Conservation (phyloP, 1,140 invertebrate genomes). For the Drosophila albomicans region DNA sequence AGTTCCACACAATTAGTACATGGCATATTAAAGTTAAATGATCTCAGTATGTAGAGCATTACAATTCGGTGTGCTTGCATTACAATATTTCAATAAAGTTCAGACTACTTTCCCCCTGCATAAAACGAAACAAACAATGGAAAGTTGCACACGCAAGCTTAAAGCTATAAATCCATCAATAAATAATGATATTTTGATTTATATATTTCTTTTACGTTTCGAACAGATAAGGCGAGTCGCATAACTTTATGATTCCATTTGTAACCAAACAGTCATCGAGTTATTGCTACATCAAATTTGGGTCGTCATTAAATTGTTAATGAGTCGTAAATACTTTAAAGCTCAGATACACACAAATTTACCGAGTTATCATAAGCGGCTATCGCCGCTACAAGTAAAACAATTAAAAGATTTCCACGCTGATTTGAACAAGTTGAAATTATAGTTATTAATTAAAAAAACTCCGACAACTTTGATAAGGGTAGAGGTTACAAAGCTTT, state of each 20-base stretch:
- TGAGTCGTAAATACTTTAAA: constrained; percentile 16
- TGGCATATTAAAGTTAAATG: not conserved
- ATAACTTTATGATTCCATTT: constrained; percentile 5
- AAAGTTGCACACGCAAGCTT: constrained; percentile 18
- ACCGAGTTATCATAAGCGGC: not conserved
- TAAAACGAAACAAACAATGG: not conserved
- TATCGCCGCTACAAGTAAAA: constrained; percentile 10
- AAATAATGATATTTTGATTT: constrained; percentile 13
- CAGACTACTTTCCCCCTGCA: constrained; percentile 8
- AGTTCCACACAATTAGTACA: constrained; percentile 3
- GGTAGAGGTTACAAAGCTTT: not conserved
- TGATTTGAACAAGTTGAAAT: constrained; percentile 9
- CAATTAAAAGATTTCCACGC: constrained; percentile 21
- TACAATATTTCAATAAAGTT: not conserved
- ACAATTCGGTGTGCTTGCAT: not conserved
- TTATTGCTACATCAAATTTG: constrained; percentile 1
- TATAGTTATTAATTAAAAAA: constrained; percentile 6
- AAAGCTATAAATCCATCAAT: constrained; percentile 2
- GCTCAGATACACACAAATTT: constrained; percentile 4
- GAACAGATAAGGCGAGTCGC: constrained; percentile 5
- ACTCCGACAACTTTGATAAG: constrained; percentile 6
- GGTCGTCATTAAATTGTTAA: constrained; percentile 18
- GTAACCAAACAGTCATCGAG: constrained; percentile 5
- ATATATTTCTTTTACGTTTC: not conserved
- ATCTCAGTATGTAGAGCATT: constrained; percentile 8